Percentiles rank a stretch among this genome's conserved stretches.
phyloP scores from a whole-genome alignment of 2,888 invertebrate genomes.

The Eupithecia vulgata region DNA sequence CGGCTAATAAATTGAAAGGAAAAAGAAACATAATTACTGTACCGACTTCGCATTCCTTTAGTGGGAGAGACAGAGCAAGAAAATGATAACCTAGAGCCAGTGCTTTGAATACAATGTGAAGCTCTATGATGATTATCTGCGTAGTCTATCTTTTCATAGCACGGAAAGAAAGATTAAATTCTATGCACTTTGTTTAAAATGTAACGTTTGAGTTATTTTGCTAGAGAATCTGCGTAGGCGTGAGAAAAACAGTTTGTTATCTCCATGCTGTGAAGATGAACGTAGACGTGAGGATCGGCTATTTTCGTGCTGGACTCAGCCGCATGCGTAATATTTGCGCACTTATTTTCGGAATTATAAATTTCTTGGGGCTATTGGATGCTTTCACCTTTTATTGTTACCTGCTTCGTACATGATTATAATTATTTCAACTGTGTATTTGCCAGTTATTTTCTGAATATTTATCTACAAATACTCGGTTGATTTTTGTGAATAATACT shows the following conservation, averaged over 20 bases:
- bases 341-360: constrained; percentile 65
- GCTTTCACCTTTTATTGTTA: constrained; percentile 36
- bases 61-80: neutral
- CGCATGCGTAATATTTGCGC: constrained; percentile 69
- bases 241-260: constrained; percentile 65
- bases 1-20: neutral
- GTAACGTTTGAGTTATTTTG: constrained; percentile 52
- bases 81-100: neutral
- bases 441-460: neutral
- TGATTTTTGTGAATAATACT: neutral
- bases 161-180: constrained; percentile 1
- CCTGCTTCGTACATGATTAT: constrained; percentile 9
- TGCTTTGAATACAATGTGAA: neutral
- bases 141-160: neutral
- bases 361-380: constrained; percentile 48
- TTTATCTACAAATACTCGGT: neutral
- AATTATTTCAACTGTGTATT: neutral
- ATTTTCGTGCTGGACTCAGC: constrained; percentile 69
- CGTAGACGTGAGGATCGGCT: constrained; percentile 68
- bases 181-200: constrained; percentile 42
- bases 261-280: constrained; percentile 64
- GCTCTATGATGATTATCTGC: neutral
- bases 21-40: neutral
- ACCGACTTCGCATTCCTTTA: neutral
- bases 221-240: constrained; percentile 65